These are phyloP conservation scores for Rallus crepitans DNA, from an alignment of 2,797 vertebrate species.

Conservation along the genomic window DNA sequence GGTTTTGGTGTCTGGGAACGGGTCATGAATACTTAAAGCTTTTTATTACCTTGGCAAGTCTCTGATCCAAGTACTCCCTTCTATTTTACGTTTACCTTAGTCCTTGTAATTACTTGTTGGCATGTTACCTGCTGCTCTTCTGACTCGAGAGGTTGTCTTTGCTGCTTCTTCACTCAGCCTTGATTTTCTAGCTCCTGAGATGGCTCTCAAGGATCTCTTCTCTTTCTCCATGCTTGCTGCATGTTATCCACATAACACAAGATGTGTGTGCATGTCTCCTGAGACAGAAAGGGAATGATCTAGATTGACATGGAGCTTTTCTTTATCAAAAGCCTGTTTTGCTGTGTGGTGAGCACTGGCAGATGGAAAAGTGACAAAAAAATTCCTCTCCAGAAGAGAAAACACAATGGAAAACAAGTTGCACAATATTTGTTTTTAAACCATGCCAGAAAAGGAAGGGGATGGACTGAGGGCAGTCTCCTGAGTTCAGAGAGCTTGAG, in stretches of 20 bases:
- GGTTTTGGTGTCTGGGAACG: not conserved
- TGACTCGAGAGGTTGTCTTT: not conserved
- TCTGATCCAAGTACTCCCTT: not conserved
- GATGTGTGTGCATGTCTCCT: not conserved
- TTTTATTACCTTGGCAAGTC: not conserved
- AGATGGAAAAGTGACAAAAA: conserved; percentile 10
- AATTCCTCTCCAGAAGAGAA: conserved; percentile 2
- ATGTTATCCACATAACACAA: accelerated
- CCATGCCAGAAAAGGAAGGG: not conserved
- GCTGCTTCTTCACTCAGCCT: not conserved
- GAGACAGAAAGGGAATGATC: not conserved
- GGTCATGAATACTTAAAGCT: conserved; percentile 8
- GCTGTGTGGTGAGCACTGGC: not conserved
- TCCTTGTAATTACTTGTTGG: not conserved
- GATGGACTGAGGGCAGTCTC: not conserved
- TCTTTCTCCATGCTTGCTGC: not conserved
- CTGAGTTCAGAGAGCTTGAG: not conserved
- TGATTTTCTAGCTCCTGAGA: not conserved
- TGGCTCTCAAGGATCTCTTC: not conserved
- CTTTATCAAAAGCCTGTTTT: not conserved
- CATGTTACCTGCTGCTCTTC: not conserved
- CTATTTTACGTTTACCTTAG: not conserved
- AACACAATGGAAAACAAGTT: conserved; percentile 30
- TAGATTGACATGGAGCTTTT: not conserved
- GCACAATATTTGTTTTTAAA: not conserved